A percentile compares a stretch with the other conserved stretches of the same genome.
phyloP scores from a whole-genome alignment of 2,113 vertebrate genomes.

The Vidua macroura region DNA sequence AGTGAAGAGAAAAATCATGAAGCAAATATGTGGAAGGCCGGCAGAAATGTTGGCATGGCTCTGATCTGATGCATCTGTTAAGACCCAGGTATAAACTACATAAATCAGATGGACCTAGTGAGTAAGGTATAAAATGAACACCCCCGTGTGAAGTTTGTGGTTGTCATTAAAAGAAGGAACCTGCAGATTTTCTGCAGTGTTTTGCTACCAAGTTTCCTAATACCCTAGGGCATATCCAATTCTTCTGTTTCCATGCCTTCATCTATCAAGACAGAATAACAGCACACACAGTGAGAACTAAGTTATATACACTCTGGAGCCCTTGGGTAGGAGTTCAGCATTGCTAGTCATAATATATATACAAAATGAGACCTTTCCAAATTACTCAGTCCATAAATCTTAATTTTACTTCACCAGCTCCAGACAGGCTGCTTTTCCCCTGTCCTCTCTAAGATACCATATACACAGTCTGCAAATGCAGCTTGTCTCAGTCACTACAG shows the following conservation, averaged over 20 bases:
- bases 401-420: background rate
- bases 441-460: background rate
- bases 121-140: background rate
- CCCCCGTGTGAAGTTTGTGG: background rate
- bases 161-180: background rate
- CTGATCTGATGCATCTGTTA: background rate
- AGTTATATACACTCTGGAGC: background rate
- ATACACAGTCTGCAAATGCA: background rate
- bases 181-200: background rate
- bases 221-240: background rate
- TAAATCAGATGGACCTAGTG: background rate
- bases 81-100: background rate
- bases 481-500: background rate
- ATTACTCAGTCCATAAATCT: conserved; percentile 42
- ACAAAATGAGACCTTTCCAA: conserved; percentile 28
- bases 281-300: background rate
- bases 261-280: background rate
- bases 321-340: conserved; percentile 30
- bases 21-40: background rate
- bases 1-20: background rate
- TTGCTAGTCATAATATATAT: conserved; percentile 38
- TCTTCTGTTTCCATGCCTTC: background rate
- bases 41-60: background rate
- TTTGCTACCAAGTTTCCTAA: background rate
- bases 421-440: background rate